Percentiles rank a stretch among this genome's conserved stretches.
These are phyloP conservation scores for Trogon surrucura DNA, from an alignment of 2,113 vertebrate species.

Conservation along the genomic window DNA sequence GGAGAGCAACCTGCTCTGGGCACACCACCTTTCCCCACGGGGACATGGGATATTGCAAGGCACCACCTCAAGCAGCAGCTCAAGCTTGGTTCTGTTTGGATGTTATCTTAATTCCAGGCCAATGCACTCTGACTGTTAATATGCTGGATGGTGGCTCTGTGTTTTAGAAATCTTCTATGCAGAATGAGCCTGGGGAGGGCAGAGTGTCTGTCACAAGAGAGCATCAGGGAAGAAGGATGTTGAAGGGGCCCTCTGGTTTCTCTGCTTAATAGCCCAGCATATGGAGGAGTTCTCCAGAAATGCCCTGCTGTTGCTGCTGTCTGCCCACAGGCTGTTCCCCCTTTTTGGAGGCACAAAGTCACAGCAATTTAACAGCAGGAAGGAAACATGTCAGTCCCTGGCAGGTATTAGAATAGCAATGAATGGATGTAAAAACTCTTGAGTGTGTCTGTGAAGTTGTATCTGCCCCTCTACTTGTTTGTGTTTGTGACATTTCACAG, in stretches of 20 bases:
- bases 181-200: neutral
- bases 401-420: neutral
- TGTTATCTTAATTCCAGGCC: neutral
- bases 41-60: no score
- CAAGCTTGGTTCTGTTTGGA: neutral
- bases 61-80: neutral
- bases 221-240: neutral
- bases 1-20: no score
- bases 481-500: neutral
- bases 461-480: neutral
- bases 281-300: neutral
- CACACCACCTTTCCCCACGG: no score
- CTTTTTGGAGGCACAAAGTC: neutral
- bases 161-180: neutral
- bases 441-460: neutral
- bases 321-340: neutral
- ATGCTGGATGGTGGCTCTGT: neutral
- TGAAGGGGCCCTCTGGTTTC: neutral
- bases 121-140: neutral
- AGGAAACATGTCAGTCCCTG: neutral
- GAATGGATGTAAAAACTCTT: neutral
- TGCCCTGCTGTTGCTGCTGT: neutral
- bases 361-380: neutral
- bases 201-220: neutral
- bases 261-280: no score